Evolutionary conservation across 2,797 vertebrate genomes (phyloP).

Genomic region (Gambusia yucatana): DNA sequence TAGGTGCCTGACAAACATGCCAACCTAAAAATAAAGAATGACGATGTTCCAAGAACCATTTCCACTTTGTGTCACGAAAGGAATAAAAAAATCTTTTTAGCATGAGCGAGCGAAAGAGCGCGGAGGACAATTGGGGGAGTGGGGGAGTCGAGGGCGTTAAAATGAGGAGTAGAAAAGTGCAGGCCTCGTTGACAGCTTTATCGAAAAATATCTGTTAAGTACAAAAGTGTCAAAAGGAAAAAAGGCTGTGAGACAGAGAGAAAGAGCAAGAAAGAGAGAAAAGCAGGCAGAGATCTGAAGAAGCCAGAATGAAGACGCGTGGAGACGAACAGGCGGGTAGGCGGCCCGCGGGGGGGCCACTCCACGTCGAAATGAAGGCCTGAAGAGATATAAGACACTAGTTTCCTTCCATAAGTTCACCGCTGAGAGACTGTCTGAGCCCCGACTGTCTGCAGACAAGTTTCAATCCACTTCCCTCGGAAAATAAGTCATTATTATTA

Average conservation of each 20-base stretch:
- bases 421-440: slow-evolving; percentile 54
- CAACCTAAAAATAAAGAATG: slow-evolving; percentile 44
- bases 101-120: slow-evolving; percentile 59
- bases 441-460: slow-evolving; percentile 61
- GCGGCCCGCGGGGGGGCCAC: slow-evolving; percentile 45
- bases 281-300: slow-evolving; percentile 72
- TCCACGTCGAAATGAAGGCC: slow-evolving; percentile 76
- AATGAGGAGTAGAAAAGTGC: slow-evolving; percentile 85
- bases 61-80: slow-evolving; percentile 46
- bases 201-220: slow-evolving; percentile 86
- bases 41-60: slow-evolving; percentile 41
- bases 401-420: slow-evolving; percentile 76
- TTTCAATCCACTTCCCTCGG: slow-evolving; percentile 67
- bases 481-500: slow-evolving; percentile 71
- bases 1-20: slow-evolving; percentile 60
- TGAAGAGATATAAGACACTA: slow-evolving; percentile 85
- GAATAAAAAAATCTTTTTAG: slow-evolving; percentile 11
- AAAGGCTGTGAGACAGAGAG: slow-evolving; percentile 72
- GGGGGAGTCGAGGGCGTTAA: slow-evolving; percentile 60
- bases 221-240: slow-evolving; percentile 82
- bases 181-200: slow-evolving; percentile 80
- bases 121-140: slow-evolving; percentile 39
- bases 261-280: slow-evolving; percentile 65
- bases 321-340: slow-evolving; percentile 65
- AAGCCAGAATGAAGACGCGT: slow-evolving; percentile 75